These are phyloP conservation scores for Triplophysa bombifrons DNA, from an alignment of 2,797 vertebrate species.

Conservation along the genomic window DNA sequence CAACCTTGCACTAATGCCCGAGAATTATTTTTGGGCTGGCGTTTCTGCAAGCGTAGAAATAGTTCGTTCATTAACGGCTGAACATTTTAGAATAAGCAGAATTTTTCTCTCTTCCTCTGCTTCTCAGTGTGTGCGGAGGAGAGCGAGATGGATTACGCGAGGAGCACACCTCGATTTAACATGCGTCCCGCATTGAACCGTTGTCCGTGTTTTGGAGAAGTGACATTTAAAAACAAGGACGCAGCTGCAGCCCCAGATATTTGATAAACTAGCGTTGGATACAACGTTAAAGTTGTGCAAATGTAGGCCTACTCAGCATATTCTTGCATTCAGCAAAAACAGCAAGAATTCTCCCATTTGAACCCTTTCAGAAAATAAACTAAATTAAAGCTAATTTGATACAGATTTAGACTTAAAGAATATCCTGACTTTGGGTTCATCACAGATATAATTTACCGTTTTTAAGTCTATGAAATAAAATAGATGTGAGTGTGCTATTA, in stretches of 20 bases:
- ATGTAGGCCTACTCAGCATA: constrained; percentile 6
- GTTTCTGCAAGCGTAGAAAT: constrained; percentile 39
- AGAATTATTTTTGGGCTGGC: background rate
- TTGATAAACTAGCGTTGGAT: constrained; percentile 12
- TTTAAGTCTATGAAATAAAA: no score
- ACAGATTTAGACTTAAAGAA: no score
- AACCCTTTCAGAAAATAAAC: no score
- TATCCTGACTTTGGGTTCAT: no score
- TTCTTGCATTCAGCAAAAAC: constrained; percentile 12
- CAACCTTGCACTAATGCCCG: constrained; percentile 30
- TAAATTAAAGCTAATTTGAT: no score
- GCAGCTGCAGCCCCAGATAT: background rate
- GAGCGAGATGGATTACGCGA: constrained; percentile 28
- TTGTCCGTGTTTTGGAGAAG: background rate
- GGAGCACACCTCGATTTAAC: constrained; percentile 8
- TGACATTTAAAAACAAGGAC: constrained; percentile 35
- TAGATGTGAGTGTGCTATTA: no score
- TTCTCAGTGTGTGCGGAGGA: constrained; percentile 16
- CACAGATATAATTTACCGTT: no score
- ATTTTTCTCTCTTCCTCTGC: background rate
- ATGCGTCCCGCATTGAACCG: background rate
- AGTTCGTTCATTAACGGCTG: constrained; percentile 13
- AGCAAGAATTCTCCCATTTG: background rate
- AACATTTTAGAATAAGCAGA: constrained; percentile 36
- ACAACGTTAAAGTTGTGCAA: background rate